Conservation (phyloP, 64 coral and sea anemone genomes). For the Montipora capricornis region DNA sequence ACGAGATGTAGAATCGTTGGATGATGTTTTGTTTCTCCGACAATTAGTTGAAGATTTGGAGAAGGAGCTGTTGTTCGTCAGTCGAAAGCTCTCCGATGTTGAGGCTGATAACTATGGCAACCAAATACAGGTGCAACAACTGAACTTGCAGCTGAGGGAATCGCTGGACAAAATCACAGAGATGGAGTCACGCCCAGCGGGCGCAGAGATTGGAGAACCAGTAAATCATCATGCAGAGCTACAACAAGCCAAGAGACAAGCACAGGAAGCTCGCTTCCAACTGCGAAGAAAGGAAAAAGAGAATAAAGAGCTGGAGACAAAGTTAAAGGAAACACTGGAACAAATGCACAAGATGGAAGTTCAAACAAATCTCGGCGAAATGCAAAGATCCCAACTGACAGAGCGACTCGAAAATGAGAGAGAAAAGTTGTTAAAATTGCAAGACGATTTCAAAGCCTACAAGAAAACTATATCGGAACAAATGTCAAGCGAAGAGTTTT, state of each 20-base stretch:
- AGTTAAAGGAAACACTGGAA: conserved; percentile 34
- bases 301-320: background rate
- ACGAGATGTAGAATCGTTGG: background rate
- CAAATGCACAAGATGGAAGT: conserved; percentile 47
- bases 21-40: background rate
- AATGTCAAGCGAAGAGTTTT: background rate
- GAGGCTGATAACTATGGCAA: background rate
- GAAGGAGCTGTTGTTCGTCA: background rate
- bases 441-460: background rate
- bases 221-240: background rate
- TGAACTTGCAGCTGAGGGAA: conserved; percentile 27
- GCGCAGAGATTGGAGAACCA: background rate
- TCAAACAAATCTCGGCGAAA: background rate
- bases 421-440: background rate
- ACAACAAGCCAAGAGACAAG: conserved; percentile 35
- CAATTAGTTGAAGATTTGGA: conserved; percentile 6
- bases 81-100: background rate
- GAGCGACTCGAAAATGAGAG: background rate
- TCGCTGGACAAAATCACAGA: conserved; percentile 35
- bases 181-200: background rate
- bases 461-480: conserved; percentile 5
- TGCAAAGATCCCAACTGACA: background rate
- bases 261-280: conserved; percentile 15
- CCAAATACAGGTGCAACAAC: conserved; percentile 1
- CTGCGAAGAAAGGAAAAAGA: conserved; percentile 45